Percentiles rank a stretch among this genome's conserved stretches.
Conservation (phyloP, 2,888 invertebrate genomes). For the Pardosa pseudoannulata region DNA sequence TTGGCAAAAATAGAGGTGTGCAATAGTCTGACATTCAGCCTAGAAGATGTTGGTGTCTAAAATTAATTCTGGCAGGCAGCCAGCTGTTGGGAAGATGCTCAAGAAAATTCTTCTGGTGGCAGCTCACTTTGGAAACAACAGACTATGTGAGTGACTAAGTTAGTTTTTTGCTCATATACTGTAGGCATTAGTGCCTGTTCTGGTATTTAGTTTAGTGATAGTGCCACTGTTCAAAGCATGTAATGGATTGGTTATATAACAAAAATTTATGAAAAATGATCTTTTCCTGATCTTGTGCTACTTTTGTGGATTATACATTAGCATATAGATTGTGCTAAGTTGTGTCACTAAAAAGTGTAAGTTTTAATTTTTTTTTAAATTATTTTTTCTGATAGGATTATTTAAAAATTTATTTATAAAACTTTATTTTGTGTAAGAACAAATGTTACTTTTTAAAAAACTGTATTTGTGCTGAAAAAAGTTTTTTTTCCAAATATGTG, state of each 20-base stretch:
- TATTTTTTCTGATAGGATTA: too few species aligned
- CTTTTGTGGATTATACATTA: conserved; percentile 48
- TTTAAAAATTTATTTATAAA: too few species aligned
- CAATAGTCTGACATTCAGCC: conserved; percentile 63
- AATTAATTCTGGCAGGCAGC: conserved; percentile 53
- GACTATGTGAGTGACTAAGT: conserved; percentile 63
- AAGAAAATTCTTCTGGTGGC: conserved; percentile 26
- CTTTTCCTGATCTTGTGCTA: neutral
- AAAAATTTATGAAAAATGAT: too few species aligned
- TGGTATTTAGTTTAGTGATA: conserved; percentile 51
- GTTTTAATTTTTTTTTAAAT: neutral
- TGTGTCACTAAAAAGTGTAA: neutral
- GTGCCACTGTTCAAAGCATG: conserved; percentile 57
- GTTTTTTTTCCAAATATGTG: too few species aligned
- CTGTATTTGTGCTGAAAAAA: too few species aligned
- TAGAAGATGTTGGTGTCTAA: conserved; percentile 51
- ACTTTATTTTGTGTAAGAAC: too few species aligned
- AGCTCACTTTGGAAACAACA: conserved; percentile 59
- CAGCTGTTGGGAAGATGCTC: conserved; percentile 34
- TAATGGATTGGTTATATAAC: neutral
- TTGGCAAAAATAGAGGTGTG: conserved; percentile 61
- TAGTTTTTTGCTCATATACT: conserved; percentile 25
- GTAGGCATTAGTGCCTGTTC: conserved; percentile 45
- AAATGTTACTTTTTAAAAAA: too few species aligned
- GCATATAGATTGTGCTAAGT: conserved; percentile 16